These are phyloP conservation scores for Hyphantria cunea DNA, from an alignment of 1,140 invertebrate species.

Conservation along the genomic window DNA sequence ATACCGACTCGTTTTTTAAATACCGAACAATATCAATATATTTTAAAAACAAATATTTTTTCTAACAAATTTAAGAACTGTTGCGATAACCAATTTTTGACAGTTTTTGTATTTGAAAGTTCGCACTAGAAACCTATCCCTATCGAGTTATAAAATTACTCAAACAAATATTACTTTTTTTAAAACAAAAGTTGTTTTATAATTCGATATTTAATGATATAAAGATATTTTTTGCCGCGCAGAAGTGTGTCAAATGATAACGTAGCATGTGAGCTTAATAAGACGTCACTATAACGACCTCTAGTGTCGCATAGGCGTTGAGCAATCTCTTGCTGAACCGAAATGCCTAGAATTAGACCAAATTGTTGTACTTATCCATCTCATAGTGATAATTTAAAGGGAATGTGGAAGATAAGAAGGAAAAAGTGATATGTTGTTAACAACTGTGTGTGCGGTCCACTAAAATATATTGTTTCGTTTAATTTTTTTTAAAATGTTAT, in stretches of 20 bases:
- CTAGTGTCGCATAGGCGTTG: conserved; percentile 2
- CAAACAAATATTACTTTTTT: conserved; percentile 10
- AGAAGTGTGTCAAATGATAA: neutral
- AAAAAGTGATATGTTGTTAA: conserved; percentile 37
- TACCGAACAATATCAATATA: too few species aligned
- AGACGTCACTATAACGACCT: neutral
- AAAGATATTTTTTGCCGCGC: neutral
- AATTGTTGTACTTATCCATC: conserved; percentile 77
- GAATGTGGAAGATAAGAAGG: conserved; percentile 52
- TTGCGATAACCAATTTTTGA: too few species aligned
- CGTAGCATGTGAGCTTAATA: neutral
- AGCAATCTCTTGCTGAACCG: conserved; percentile 48
- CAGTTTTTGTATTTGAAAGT: conserved; percentile 17
- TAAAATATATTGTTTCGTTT: conserved; percentile 29
- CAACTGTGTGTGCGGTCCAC: conserved; percentile 53
- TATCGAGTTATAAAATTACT: conserved; percentile 13
- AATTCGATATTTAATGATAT: conserved; percentile 5
- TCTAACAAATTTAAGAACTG: too few species aligned
- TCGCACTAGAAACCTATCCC: neutral
- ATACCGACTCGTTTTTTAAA: too few species aligned
- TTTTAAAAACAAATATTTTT: too few species aligned
- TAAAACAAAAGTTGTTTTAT: neutral
- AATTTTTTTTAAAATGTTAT: conserved; percentile 10
- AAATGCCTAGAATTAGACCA: conserved; percentile 73
- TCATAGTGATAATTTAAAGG: conserved; percentile 60